phyloP scores from a whole-genome alignment of 2,113 vertebrate genomes.

The Cervus canadensis region DNA sequence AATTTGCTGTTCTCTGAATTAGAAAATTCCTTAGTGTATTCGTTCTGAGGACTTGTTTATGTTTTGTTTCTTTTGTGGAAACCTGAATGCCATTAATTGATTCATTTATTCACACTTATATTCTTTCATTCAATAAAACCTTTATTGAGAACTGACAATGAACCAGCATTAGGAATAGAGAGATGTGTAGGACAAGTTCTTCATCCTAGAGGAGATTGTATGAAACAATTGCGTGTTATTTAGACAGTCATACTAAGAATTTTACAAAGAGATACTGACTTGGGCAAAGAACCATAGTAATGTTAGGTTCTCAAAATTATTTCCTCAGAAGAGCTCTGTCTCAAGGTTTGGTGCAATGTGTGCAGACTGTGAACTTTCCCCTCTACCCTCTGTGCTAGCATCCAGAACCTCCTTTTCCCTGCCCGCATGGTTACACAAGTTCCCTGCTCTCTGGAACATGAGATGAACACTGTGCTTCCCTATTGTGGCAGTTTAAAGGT shows the following conservation, averaged over 20 bases:
- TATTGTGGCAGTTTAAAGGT: not conserved
- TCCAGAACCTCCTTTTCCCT: not conserved
- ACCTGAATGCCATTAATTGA: not conserved
- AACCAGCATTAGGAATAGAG: not conserved
- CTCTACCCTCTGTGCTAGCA: not conserved
- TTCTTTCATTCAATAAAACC: not conserved
- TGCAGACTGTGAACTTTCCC: not conserved
- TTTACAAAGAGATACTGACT: not conserved
- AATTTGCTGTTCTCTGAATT: not conserved
- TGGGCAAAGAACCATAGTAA: not conserved
- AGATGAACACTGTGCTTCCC: not conserved
- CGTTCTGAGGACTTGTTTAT: not conserved
- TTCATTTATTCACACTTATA: not conserved
- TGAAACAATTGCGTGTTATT: not conserved
- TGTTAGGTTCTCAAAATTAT: not conserved
- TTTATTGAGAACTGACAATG: not conserved
- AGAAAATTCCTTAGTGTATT: not conserved
- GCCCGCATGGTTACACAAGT: accelerated
- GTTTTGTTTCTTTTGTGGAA: not conserved
- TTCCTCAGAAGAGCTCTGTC: not conserved
- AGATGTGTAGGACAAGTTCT: not conserved
- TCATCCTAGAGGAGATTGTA: not conserved
- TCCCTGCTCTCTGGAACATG: not conserved
- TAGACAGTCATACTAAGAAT: not conserved
- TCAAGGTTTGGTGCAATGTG: not conserved